A percentile compares a stretch with the other conserved stretches of the same genome.
These are phyloP conservation scores for Scaptomyza montana DNA, from an alignment of 1,140 invertebrate genomes.

Conservation along the genomic window DNA sequence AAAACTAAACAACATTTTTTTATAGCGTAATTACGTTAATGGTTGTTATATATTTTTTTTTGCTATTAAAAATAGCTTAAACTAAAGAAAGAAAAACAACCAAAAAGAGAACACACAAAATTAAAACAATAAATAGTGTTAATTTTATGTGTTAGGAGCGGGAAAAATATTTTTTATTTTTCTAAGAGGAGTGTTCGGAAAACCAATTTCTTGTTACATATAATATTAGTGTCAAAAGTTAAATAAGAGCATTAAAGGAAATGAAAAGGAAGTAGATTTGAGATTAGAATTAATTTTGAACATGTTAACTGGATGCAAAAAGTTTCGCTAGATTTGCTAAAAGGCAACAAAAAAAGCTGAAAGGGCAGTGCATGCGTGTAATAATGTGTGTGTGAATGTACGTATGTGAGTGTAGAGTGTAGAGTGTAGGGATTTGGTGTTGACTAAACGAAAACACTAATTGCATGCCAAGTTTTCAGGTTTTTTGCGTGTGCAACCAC, in stretches of 20 bases:
- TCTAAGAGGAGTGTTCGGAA: conserved; percentile 16
- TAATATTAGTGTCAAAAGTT: conserved; percentile 2
- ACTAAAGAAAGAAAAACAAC: conserved; percentile 14
- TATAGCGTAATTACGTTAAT: conserved; percentile 28
- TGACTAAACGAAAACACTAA: conserved; percentile 30
- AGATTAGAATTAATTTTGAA: not conserved
- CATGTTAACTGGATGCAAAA: conserved; percentile 21
- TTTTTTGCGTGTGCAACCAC: conserved; percentile 22
- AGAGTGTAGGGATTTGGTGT: conserved; percentile 2
- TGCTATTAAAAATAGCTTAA: not conserved
- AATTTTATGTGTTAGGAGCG: conserved; percentile 25
- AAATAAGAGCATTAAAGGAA: not conserved
- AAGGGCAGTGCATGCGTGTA: conserved; percentile 53
- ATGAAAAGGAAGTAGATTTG: not conserved
- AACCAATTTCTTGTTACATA: conserved; percentile 2
- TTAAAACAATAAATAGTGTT: not conserved
- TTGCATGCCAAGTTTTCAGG: conserved; percentile 37
- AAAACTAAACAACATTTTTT: conserved; percentile 10
- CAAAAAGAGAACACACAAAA: not conserved
- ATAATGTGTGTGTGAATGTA: conserved; percentile 16
- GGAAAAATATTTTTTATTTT: conserved; percentile 10
- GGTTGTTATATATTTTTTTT: not conserved
- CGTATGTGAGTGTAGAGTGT: conserved; percentile 12
- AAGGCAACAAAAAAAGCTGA: conserved; percentile 41
- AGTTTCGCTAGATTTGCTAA: conserved; percentile 45